These are phyloP conservation scores for Microctenopoma stevenorrisi DNA, from an alignment of 2,797 vertebrate species.

Conservation along the genomic window DNA sequence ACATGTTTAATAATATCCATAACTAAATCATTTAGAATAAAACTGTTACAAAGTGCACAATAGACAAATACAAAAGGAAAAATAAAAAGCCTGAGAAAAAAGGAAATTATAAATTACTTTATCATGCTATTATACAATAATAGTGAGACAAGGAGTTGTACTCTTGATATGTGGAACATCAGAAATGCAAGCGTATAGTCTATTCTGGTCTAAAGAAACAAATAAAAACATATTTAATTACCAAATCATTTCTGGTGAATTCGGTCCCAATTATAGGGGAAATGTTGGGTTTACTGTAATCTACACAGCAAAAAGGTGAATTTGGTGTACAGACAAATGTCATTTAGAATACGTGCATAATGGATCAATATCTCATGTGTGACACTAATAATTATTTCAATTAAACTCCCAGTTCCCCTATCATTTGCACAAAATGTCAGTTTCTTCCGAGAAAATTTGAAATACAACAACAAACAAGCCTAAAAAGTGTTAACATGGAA, in stretches of 20 bases:
- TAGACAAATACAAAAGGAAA: constrained; percentile 55
- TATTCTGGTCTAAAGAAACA: constrained; percentile 11
- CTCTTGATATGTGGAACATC: constrained; percentile 29
- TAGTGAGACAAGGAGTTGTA: constrained; percentile 44
- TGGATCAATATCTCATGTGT: constrained; percentile 1
- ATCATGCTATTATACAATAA: constrained; percentile 63
- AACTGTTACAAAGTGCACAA: constrained; percentile 76
- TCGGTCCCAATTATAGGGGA: constrained; percentile 8
- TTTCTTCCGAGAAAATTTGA: constrained; percentile 4
- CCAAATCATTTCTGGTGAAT: neutral
- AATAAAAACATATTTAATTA: constrained; percentile 8
- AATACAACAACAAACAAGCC: constrained; percentile 8
- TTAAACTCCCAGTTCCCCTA: neutral
- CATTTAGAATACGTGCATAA: constrained; percentile 1
- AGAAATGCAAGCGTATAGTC: constrained; percentile 16
- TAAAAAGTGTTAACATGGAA: neutral
- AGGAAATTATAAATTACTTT: constrained; percentile 54
- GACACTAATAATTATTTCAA: constrained; percentile 1
- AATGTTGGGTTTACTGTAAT: neutral
- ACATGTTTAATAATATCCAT: constrained; percentile 44
- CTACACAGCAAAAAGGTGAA: neutral
- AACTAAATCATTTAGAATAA: constrained; percentile 49
- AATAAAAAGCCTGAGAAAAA: constrained; percentile 66
- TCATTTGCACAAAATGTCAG: constrained; percentile 32
- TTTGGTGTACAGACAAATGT: neutral